These are phyloP conservation scores for Tympanuchus pallidicinctus DNA, from an alignment of 2,113 vertebrate genomes.

Conservation along the genomic window DNA sequence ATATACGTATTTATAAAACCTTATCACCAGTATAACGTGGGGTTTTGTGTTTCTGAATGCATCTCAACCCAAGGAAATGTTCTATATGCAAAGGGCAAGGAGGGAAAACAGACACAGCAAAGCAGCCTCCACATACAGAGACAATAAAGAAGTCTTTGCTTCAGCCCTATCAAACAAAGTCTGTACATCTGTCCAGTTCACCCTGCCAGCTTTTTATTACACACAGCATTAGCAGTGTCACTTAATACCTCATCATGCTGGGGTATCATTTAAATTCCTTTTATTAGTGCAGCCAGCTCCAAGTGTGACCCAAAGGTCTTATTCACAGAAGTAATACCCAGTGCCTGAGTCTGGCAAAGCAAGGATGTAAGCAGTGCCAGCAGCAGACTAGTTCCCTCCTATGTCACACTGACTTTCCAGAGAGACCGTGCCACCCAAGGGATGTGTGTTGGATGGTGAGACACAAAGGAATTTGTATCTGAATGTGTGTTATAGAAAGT, in stretches of 20 bases:
- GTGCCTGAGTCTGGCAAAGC: background rate
- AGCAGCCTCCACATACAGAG: background rate
- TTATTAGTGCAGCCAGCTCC: constrained; percentile 12
- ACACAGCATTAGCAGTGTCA: background rate
- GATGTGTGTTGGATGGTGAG: background rate
- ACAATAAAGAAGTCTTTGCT: background rate
- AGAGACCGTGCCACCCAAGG: background rate
- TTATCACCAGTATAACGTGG: background rate
- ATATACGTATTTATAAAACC: background rate
- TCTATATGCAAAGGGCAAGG: background rate
- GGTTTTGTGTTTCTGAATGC: background rate
- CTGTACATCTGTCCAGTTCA: background rate
- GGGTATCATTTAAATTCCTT: background rate
- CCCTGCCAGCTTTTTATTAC: background rate
- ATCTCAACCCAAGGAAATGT: background rate
- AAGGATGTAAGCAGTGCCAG: background rate
- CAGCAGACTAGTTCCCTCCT: background rate
- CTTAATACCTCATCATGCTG: background rate
- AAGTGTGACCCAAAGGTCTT: background rate
- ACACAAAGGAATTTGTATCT: background rate
- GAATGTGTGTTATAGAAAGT: background rate
- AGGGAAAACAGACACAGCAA: background rate
- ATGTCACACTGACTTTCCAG: background rate
- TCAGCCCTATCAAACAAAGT: background rate
- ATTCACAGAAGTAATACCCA: background rate